Conservation (phyloP, 2,888 invertebrate species). For the Drosophila multiciliata region DNA sequence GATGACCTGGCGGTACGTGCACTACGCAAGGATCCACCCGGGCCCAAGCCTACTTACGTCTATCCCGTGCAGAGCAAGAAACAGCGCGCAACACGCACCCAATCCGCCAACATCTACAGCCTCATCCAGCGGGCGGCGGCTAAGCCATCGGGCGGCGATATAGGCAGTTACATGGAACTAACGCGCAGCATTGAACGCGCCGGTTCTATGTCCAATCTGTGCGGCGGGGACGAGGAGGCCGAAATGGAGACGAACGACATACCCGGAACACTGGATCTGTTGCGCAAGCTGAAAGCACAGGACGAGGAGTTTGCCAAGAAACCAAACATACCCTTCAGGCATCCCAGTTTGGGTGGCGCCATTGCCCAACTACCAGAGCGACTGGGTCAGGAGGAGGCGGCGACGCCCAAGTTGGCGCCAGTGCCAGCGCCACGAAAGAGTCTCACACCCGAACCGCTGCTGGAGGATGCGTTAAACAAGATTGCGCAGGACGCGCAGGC, state of each 20-base stretch:
- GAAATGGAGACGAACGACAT: slow-evolving; percentile 69
- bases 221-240: slow-evolving; percentile 35
- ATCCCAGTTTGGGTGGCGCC: slow-evolving; percentile 84
- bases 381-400: slow-evolving; percentile 59
- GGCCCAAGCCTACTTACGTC: slow-evolving; percentile 71
- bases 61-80: slow-evolving; percentile 87
- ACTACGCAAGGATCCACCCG: slow-evolving; percentile 90
- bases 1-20: slow-evolving; percentile 95
- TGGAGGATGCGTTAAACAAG: slow-evolving; percentile 90
- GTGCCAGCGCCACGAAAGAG: slow-evolving; percentile 86
- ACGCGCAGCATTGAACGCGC: slow-evolving; percentile 87
- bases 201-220: slow-evolving; percentile 87
- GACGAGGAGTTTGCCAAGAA: slow-evolving; percentile 63
- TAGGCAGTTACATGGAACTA: slow-evolving; percentile 87
- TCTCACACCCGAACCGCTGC: slow-evolving; percentile 85
- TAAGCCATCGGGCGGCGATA: slow-evolving; percentile 85
- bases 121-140: slow-evolving; percentile 88
- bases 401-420: slow-evolving; percentile 86
- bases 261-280: slow-evolving; percentile 80
- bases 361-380: slow-evolving; percentile 83
- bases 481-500: slow-evolving; percentile 91
- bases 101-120: slow-evolving; percentile 93
- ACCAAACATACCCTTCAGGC: slow-evolving; percentile 77
- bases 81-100: slow-evolving; percentile 92
- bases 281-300: slow-evolving; percentile 82